Evolutionary conservation across 2,797 vertebrate genomes (phyloP).

Genomic region (Eremophila alpestris): DNA sequence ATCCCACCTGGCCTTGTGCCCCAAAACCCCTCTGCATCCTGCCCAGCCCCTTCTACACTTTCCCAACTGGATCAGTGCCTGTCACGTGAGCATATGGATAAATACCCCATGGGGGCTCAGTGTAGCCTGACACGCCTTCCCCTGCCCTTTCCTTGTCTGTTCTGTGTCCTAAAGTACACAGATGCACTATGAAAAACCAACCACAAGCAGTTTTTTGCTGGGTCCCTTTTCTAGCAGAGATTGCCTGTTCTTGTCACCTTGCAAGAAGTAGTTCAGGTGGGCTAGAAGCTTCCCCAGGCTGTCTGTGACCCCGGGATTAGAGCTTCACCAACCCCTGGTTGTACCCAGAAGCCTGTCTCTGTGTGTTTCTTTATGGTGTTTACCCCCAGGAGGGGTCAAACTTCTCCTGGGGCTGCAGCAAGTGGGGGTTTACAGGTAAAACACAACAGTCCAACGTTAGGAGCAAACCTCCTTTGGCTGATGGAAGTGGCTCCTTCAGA

Average conservation of each 20-base stretch:
- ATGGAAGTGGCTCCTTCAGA: neutral
- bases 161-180: fast-evolving
- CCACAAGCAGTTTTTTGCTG: neutral
- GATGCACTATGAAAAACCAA: neutral
- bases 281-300: neutral
- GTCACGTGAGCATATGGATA: fast-evolving
- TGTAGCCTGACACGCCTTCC: neutral
- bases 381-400: neutral
- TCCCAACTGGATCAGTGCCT: neutral
- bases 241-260: neutral
- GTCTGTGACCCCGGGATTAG: neutral
- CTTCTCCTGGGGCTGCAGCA: neutral
- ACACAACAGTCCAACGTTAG: fast-evolving
- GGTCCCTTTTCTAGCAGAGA: neutral
- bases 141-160: neutral
- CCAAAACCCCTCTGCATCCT: neutral
- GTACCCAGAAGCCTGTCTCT: neutral
- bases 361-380: neutral
- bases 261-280: neutral
- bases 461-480: neutral
- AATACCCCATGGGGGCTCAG: neutral
- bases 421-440: neutral
- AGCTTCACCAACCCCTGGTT: neutral
- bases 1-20: neutral
- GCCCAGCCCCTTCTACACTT: neutral